Conservation (phyloP, 1,140 invertebrate genomes). For the Palaemon carinicauda region DNA sequence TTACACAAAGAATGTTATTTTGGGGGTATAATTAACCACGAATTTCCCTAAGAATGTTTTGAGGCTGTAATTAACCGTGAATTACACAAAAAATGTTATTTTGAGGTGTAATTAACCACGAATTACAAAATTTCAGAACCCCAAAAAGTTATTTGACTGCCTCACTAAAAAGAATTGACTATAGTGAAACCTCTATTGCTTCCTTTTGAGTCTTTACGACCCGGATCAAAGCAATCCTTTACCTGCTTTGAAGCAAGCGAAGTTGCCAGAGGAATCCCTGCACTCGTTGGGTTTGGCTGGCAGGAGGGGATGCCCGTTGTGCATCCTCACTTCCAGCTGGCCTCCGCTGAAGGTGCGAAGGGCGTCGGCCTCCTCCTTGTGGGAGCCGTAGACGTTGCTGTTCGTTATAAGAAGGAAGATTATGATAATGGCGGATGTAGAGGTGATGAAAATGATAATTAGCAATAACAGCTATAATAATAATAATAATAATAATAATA, state of each 20-base stretch:
- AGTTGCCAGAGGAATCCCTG: slow-evolving; percentile 5
- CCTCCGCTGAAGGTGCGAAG: slow-evolving; percentile 69
- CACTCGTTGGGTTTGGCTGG: slow-evolving; percentile 60
- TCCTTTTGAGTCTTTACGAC: too few species aligned
- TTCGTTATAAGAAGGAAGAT: neutral
- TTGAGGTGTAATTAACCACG: too few species aligned
- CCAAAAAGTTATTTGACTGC: too few species aligned
- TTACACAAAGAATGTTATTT: too few species aligned
- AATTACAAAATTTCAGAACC: too few species aligned
- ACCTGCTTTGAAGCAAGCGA: slow-evolving; percentile 63
- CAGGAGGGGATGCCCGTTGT: slow-evolving; percentile 61
- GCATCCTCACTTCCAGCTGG: slow-evolving; percentile 63
- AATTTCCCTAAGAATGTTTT: too few species aligned
- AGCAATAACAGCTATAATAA: neutral
- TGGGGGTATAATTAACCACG: too few species aligned
- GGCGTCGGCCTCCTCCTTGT: slow-evolving; percentile 65
- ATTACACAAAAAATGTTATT: too few species aligned
- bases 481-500: neutral
- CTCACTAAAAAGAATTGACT: too few species aligned
- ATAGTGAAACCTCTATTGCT: too few species aligned
- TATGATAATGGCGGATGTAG: neutral
- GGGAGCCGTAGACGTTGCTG: slow-evolving; percentile 62
- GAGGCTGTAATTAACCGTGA: too few species aligned
- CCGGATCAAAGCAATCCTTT: too few species aligned
- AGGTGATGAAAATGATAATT: neutral